Base-by-base conservation (phyloP, 2,888 invertebrate genomes). In the Caenorhabditis japonica region DNA sequence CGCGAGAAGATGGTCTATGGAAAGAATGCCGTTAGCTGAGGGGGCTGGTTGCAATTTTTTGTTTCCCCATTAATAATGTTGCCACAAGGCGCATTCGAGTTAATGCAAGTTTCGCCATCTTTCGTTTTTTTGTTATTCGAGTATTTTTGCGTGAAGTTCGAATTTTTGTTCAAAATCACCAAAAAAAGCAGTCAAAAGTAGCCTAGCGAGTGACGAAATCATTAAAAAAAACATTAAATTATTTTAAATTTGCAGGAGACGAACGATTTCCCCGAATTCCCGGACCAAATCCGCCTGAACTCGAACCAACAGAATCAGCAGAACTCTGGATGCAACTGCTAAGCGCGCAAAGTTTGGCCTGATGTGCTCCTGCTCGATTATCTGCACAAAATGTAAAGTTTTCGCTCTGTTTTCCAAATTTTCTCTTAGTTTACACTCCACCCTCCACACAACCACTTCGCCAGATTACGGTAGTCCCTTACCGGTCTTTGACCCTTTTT, bases 251-350 rank as follows among this genome's bases (percentile, higher is more conserved):
- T 75, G 10, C 56, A 79, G 72, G 77, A 80, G 12, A 61, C 71
- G 33, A 81, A 83, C 58, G 85, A 86, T 52, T 85, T 85, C 91
- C 95, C 95, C 89, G 96, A 97, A 90, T 97, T 97, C 89, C 97
- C 97, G 39, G 95, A 95, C 90, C 94, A 95, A 25, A 75, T 80
- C 39, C 71, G 69, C 46, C 61, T 75, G 25, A 64, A 68, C 23
- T 33, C 62, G 17, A 64, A 56, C 15, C 71, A 68, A 33, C 55
- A 69, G n/a, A 62, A 47, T 17, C 61, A 58, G 38, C 52, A 52
- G 41, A 61, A 61, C 38, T 76, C 76, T 10, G 76, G 76, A 19
- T 79, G 79, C 73, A 79, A 73, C 43, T 79, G 79, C 47, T 79
- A 72, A 30, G 30, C 30, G 7, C 30, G 7, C 7, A 5, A 5